Evolutionary conservation across 2,888 invertebrate species (phyloP), one percentile per base, ranked within the genome.

Genomic region (Lasioglossum oenotherae): DNA sequence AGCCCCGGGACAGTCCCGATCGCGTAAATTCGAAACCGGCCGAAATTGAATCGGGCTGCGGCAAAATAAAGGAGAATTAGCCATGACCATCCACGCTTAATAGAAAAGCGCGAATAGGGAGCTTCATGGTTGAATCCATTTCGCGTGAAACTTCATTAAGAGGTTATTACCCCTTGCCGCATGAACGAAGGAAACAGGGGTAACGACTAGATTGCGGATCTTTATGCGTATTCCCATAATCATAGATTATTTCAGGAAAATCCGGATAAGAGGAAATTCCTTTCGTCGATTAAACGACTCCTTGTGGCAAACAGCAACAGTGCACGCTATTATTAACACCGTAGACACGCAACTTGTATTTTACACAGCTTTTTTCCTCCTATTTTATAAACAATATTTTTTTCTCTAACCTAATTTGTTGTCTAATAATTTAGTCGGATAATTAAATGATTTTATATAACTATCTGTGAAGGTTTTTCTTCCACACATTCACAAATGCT

Each of bases 1-100:
- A 49, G 38, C 60, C 19, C 5, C n/a, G 60, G 74, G 12, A 23
- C 31, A 14, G 23, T 35, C 74, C 78, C 35, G 73, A n/a, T 31
- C 44, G 57, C 44, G 75, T 78, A 82, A 82, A 82, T 82, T 75
- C 74, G 60, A 44, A 38, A 60, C 57, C 57, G 46, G 35, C n/a
- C 35, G 38, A 78, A 78, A 82, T 82, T 79, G 79, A 74, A 82
- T 75, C 79, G 35, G 16, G 41, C 49, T 71, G 46, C 4, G 14
- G 60, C 49, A 46, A 35, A 44, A 57, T 46, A 27, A 23, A 23
- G 41, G 60, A 16, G 60, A 82, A 82, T 82, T 71, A 74, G 71
- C 57, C 46, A 10, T 41, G 71, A 71, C 14, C 23, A 41, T 41
- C 41, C 14, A n/a, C 35, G 60, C 16, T 72, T 75, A 71, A 60